Percentiles rank a stretch among this genome's conserved stretches.
These are phyloP conservation scores for Chrysolina haemoptera DNA, from an alignment of 2,888 invertebrate genomes.

Conservation along the genomic window DNA sequence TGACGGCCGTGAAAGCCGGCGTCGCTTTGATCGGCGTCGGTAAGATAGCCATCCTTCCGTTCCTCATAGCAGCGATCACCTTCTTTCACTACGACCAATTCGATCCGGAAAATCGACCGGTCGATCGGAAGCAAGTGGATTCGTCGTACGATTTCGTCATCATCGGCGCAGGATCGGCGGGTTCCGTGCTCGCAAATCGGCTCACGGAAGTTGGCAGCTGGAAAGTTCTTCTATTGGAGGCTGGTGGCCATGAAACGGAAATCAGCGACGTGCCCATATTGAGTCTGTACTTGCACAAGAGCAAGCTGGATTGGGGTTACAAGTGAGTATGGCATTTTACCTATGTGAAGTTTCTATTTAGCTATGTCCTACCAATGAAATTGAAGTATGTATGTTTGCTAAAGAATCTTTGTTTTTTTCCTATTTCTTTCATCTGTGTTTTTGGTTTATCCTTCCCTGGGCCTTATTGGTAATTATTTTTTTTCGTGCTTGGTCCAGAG, in stretches of 20 bases:
- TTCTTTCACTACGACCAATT: slow-evolving; percentile 89
- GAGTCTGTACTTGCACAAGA: slow-evolving; percentile 91
- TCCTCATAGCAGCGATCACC: slow-evolving; percentile 82
- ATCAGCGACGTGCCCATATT: slow-evolving; percentile 89
- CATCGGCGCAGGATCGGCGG: slow-evolving; percentile 89
- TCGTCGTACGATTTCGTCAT: slow-evolving; percentile 87
- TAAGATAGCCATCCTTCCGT: slow-evolving; percentile 82
- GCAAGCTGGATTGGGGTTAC: slow-evolving; percentile 93
- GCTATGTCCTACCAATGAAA: too few relatives aligned
- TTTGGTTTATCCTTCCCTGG: too few relatives aligned
- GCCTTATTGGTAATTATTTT: too few relatives aligned
- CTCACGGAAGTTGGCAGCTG: slow-evolving; percentile 84
- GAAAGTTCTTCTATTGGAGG: slow-evolving; percentile 86
- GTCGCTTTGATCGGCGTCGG: slow-evolving; percentile 80
- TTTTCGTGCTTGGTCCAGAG: too few relatives aligned
- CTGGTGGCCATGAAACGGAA: slow-evolving; percentile 90
- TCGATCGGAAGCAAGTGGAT: slow-evolving; percentile 72
- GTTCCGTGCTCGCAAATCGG: slow-evolving; percentile 86
- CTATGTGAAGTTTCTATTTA: too few relatives aligned
- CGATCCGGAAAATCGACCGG: slow-evolving; percentile 87
- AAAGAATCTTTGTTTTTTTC: too few relatives aligned
- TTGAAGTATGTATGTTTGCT: too few relatives aligned
- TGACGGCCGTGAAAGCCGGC: slow-evolving; percentile 77
- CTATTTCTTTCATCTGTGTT: too few relatives aligned
- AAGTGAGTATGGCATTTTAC: slow-evolving; percentile 71